These are phyloP conservation scores for Setophaga petechia DNA, from an alignment of 2,113 vertebrate genomes.

Conservation along the genomic window DNA sequence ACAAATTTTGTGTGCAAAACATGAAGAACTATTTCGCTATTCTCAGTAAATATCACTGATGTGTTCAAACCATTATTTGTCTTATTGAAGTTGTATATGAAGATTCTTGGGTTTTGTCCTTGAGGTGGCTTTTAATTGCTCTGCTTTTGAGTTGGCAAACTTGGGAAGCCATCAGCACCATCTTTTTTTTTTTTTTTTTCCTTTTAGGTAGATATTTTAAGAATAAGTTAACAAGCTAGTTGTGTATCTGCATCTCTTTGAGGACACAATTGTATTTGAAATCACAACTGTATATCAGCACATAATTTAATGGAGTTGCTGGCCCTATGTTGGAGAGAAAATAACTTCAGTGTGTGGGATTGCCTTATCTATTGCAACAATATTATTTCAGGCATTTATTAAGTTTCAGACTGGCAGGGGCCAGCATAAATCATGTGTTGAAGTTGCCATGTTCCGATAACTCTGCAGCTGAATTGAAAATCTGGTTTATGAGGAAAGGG, in stretches of 20 bases:
- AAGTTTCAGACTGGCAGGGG: neutral
- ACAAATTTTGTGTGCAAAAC: rapidly evolving
- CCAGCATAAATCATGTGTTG: neutral
- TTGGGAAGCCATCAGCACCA: neutral
- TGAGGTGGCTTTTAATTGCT: neutral
- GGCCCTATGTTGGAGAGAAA: neutral
- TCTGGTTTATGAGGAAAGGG: neutral
- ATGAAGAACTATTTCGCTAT: rapidly evolving
- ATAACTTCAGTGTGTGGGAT: neutral
- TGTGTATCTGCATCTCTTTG: neutral
- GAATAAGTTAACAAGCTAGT: neutral
- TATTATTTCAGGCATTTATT: constrained; percentile 4
- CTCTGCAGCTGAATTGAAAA: neutral
- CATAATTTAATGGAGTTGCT: neutral
- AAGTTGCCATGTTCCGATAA: neutral
- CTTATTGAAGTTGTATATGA: rapidly evolving
- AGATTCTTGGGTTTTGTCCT: neutral
- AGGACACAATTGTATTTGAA: neutral
- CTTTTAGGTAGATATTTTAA: neutral
- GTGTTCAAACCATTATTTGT: rapidly evolving
- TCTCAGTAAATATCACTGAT: neutral
- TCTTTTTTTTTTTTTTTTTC: neutral
- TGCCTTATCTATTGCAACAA: neutral
- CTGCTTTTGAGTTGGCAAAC: neutral
- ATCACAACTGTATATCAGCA: neutral